Evolutionary conservation across 2,797 vertebrate genomes (phyloP).

Genomic region (Leuciscus waleckii): DNA sequence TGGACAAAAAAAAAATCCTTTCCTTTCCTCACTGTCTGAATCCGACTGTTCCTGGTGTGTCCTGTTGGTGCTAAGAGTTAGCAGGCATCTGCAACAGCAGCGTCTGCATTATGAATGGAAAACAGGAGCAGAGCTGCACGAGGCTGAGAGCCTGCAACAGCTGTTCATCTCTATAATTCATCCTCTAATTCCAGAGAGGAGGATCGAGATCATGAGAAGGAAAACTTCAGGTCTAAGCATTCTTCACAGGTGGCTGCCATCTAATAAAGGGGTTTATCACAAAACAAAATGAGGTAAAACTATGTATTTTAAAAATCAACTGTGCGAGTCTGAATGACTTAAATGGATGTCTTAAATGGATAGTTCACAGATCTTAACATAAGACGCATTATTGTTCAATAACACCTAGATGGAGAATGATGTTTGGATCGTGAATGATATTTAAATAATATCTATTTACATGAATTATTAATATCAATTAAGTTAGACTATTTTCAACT

Average conservation of each 20-base stretch:
- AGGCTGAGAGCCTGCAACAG: constrained; percentile 43
- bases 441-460: too few relatives aligned
- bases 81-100: constrained; percentile 12
- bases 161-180: constrained; percentile 43
- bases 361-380: neutral
- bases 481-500: neutral
- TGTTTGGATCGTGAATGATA: neutral
- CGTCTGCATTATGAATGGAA: constrained; percentile 55
- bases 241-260: neutral
- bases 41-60: neutral
- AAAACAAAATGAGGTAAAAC: neutral
- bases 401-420: neutral
- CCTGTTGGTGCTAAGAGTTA: constrained; percentile 12
- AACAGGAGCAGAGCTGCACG: neutral
- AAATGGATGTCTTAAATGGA: neutral
- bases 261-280: constrained; percentile 3
- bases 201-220: constrained; percentile 3
- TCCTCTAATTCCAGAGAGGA: neutral
- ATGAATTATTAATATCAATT: too few relatives aligned
- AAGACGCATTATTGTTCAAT: neutral
- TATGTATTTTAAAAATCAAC: neutral
- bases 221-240: neutral
- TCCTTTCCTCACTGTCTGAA: neutral
- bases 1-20: neutral
- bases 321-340: neutral